Evolutionary conservation across 2,797 vertebrate genomes (phyloP).

Genomic region (Enteromius argenteus): DNA sequence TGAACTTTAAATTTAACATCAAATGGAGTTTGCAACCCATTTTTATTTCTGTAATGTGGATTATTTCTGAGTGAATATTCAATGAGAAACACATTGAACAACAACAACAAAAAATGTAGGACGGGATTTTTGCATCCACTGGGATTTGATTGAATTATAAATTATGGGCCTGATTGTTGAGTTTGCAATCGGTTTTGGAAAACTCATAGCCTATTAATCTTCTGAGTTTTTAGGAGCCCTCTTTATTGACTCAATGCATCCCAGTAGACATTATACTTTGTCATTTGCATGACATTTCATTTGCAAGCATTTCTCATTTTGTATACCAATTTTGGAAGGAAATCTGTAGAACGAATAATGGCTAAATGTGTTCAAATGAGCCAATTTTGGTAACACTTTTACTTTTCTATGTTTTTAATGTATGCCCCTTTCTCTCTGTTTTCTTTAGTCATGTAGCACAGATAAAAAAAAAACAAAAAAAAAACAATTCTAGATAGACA

Average conservation of each 20-base stretch:
- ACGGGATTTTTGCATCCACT: not conserved
- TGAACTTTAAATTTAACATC: not conserved
- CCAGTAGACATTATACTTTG: not conserved
- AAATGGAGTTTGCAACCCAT: constrained; percentile 54
- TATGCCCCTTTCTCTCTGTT: too few species aligned
- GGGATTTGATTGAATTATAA: not conserved
- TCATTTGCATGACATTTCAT: too few species aligned
- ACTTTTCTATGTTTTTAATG: too few species aligned
- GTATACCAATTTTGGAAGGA: not conserved
- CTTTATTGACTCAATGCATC: not conserved
- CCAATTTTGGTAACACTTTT: too few species aligned
- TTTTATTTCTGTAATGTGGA: constrained; percentile 14
- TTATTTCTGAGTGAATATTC: constrained; percentile 22
- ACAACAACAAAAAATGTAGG: constrained; percentile 25
- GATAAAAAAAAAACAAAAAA: too few species aligned
- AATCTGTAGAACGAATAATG: not conserved
- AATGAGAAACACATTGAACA: not conserved
- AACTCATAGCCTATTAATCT: not conserved
- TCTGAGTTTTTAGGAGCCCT: not conserved
- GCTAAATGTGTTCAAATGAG: not conserved
- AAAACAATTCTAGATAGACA: not conserved
- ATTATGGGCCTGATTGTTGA: not conserved
- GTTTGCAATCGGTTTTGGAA: not conserved
- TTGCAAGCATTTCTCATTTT: not conserved
- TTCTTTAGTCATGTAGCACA: too few species aligned